Evolutionary conservation across 1,140 invertebrate species (phyloP).

Genomic region (Drosophila cardini): DNA sequence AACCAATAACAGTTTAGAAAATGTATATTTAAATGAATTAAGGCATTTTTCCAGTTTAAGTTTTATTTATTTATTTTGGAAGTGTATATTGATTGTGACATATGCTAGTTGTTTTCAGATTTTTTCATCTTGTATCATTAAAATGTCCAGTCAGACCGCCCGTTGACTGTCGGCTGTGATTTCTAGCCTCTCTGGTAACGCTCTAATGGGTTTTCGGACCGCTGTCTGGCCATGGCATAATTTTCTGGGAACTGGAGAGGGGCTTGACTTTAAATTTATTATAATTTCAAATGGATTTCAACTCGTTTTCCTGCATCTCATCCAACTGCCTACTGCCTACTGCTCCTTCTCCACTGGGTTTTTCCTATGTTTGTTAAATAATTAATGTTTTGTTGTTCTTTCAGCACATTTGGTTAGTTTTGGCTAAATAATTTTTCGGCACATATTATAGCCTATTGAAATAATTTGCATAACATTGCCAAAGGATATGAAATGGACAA

Average conservation of each 20-base stretch:
- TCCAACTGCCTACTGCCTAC: background rate
- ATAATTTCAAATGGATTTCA: slow-evolving; percentile 70
- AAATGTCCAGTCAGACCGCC: slow-evolving; percentile 68
- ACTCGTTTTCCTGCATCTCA: slow-evolving; percentile 8
- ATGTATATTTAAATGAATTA: background rate
- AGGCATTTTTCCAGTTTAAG: background rate
- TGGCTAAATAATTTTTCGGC: slow-evolving; percentile 74
- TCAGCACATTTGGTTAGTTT: slow-evolving; percentile 62
- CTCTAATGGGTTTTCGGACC: slow-evolving; percentile 62
- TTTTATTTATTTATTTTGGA: background rate
- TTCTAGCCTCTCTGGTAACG: slow-evolving; percentile 56
- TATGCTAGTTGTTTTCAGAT: slow-evolving; percentile 9
- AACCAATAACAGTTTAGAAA: background rate
- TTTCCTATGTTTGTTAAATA: slow-evolving; percentile 68
- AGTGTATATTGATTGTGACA: slow-evolving; percentile 26
- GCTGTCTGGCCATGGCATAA: slow-evolving; percentile 64
- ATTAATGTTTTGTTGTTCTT: slow-evolving; percentile 79
- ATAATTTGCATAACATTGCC: slow-evolving; percentile 80
- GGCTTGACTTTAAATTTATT: slow-evolving; percentile 73
- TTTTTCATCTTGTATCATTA: slow-evolving; percentile 67
- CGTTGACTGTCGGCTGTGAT: slow-evolving; percentile 62
- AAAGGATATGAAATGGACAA: slow-evolving; percentile 78
- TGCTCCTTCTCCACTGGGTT: background rate
- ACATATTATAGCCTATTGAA: slow-evolving; percentile 81
- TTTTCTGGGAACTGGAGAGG: background rate